Percentiles rank a stretch among this genome's conserved stretches.
phyloP scores from a whole-genome alignment of 2,888 invertebrate species.

The Spodoptera littoralis region DNA sequence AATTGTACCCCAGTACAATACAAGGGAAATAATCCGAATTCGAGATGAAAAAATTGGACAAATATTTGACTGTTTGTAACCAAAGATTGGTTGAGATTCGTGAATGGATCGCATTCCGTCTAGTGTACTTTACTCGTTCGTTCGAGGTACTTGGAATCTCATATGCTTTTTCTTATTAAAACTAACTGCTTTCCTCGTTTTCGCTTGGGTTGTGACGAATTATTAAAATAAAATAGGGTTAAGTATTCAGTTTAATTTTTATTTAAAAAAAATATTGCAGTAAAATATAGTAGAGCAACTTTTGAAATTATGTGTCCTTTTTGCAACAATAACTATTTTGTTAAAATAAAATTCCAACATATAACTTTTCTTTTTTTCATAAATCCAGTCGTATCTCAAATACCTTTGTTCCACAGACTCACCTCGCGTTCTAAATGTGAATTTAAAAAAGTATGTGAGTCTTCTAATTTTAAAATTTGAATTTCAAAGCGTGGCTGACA shows the following conservation, averaged over 20 bases:
- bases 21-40: constrained; percentile 1
- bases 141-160: neutral
- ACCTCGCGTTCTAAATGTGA: constrained; percentile 12
- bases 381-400: neutral
- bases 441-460: constrained; percentile 23
- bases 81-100: neutral
- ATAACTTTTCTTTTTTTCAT: too few species aligned
- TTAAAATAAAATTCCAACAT: too few species aligned
- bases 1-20: constrained; percentile 1
- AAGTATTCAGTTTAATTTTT: too few species aligned
- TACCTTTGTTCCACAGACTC: constrained; percentile 7
- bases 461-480: constrained; percentile 34
- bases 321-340: too few species aligned
- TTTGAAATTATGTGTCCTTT: too few species aligned
- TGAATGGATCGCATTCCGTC: constrained; percentile 14
- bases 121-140: neutral
- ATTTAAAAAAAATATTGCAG: too few species aligned
- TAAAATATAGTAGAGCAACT: too few species aligned
- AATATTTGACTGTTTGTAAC: neutral
- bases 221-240: too few species aligned
- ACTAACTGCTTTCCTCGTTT: too few species aligned
- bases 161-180: constrained; percentile 8
- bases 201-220: too few species aligned
- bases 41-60: neutral
- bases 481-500: constrained; percentile 25